Evolutionary conservation across 2,888 invertebrate genomes (phyloP).

Genomic region (Lasius fuliginosus): DNA sequence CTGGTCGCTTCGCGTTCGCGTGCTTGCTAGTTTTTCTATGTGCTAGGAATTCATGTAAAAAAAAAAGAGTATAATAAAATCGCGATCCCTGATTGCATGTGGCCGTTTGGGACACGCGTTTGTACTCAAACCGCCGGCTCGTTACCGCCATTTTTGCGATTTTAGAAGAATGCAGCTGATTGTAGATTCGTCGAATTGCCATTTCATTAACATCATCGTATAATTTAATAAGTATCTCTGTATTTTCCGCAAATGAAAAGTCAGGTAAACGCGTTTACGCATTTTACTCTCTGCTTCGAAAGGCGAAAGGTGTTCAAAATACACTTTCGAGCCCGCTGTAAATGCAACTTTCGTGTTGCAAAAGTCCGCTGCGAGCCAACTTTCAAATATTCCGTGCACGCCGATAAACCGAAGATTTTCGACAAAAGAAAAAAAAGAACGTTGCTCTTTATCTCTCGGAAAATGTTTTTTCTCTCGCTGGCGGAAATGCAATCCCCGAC

Average conservation of each 20-base stretch:
- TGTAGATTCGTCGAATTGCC: constrained; percentile 15
- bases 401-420: background rate
- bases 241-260: background rate
- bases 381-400: background rate
- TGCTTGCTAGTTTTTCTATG: constrained; percentile 14
- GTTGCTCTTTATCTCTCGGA: background rate
- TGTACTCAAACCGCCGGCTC: constrained; percentile 15
- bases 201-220: background rate
- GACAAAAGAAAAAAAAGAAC: background rate
- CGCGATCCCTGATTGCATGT: constrained; percentile 54
- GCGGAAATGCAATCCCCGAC: background rate
- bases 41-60: constrained; percentile 24
- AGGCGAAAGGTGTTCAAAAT: background rate
- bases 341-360: constrained; percentile 44
- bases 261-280: background rate
- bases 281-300: background rate
- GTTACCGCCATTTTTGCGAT: constrained; percentile 43
- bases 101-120: constrained; percentile 41
- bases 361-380: constrained; percentile 31
- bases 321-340: constrained; percentile 11
- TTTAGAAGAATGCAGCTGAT: constrained; percentile 35
- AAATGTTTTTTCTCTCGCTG: background rate
- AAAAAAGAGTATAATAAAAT: constrained; percentile 55
- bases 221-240: background rate
- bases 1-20: constrained; percentile 3